phyloP scores from a whole-genome alignment of 2,113 vertebrate genomes.

The Otis tarda region DNA sequence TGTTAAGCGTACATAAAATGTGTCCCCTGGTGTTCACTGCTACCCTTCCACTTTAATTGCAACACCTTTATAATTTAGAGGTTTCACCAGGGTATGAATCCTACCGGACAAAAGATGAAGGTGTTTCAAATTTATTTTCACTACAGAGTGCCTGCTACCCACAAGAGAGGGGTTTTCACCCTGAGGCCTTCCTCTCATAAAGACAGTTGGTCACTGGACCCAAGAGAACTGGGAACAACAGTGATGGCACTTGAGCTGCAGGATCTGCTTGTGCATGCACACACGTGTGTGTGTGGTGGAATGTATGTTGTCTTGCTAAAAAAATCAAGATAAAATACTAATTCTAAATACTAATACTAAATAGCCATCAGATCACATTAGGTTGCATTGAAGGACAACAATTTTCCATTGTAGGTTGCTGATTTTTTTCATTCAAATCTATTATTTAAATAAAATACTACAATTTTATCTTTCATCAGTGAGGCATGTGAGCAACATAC shows the following conservation, averaged over 20 bases:
- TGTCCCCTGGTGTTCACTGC: background rate
- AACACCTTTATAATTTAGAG: background rate
- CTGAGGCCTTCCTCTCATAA: background rate
- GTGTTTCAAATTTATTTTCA: background rate
- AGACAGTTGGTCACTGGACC: background rate
- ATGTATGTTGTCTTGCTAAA: background rate
- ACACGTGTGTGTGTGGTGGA: accelerated
- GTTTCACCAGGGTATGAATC: background rate
- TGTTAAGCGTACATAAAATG: background rate
- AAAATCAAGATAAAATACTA: background rate
- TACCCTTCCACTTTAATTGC: background rate
- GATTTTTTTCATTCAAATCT: background rate
- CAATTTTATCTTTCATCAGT: background rate
- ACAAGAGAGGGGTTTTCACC: background rate
- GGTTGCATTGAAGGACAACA: background rate
- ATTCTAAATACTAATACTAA: background rate
- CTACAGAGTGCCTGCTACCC: background rate
- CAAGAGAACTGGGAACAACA: background rate
- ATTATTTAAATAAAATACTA: background rate
- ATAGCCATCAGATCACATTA: background rate
- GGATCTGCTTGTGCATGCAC: accelerated
- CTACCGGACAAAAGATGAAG: background rate
- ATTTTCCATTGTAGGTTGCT: background rate
- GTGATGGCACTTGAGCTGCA: background rate
- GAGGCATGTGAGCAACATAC: accelerated